Base-by-base conservation (phyloP, 2,888 invertebrate genomes). In the Hypsopygia costalis region DNA sequence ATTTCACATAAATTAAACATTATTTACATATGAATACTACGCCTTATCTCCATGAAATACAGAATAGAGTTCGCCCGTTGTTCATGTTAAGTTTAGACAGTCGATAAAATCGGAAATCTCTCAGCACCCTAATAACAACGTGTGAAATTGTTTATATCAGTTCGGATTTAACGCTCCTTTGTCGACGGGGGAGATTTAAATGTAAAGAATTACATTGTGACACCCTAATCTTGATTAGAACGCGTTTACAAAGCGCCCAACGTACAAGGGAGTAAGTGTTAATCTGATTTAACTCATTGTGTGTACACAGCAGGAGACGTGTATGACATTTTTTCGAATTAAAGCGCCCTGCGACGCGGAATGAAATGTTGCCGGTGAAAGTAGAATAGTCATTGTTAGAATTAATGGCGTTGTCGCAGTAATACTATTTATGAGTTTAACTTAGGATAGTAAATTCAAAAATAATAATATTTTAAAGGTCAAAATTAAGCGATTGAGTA, bases 251-350 rank as follows among this genome's bases (percentile, higher is more conserved):
- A 81, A 80, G 76, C 73, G 58, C 55, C 63, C 67, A 52, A 68
- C 71, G 70, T 68, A 69, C 69, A 67, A 64, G 69, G 55, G 60
- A 55, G 55, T 78, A 79, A 86, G 86, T 85, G 87, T 85, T 86
- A 87, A 88, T 87, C 87, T 81, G 85, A 86, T 86, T 82, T 80
- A 72, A 77, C 76, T 70, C 75, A 81, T 81, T 85, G 80, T 81
- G 70, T 77, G 71, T 69, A 67, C 78, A 45, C 82, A 74, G 78
- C 78, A 67, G 81, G 81, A 70, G 73, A 67, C 62, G 58, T 60
- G 69, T 69, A 66, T 72, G 72, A 69, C 71, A 65, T 75, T 81
- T 74, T 67, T 52, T 44, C 37, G 44, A 59, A 67, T 62, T 52
- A 66, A 71, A 62, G 76, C 76, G 66, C 49, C 25, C 25, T 8